Evolutionary conservation across 1,140 invertebrate genomes (phyloP), one percentile per base, ranked within the genome.

Genomic region (Tribolium madens): DNA sequence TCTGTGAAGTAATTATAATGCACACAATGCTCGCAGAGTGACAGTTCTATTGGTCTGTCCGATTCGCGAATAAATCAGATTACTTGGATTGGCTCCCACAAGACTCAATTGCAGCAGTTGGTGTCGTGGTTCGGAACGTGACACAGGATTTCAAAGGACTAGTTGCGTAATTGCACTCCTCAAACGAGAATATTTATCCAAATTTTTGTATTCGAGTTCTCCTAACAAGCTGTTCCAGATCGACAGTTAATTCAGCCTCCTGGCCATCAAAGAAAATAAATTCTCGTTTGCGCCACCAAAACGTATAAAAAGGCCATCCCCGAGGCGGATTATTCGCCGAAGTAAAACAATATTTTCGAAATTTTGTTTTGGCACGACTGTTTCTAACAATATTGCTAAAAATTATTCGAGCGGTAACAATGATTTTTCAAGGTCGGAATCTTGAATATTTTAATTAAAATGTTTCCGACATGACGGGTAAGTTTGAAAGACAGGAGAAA

Each of bases 41-140:
- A 78, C 77, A 78, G 77, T 76, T 78, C 76, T 78, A 78, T 78
- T 78, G 74, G 47, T 42, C 60, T 64, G 64, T 71, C 64, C 77
- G 47, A 76, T 47, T 53, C 64, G 47, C 50, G 50, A 76, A 76
- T 78, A 71, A 78, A 78, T 76, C 77, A 76, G 68, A 76, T 78
- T 78, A 78, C 47, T 36, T 26, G 77, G 71, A 73, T 64, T 64
- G 57, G 21, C 17, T 64, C 57, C 57, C 57, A 31, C 21, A 64
- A 64, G 57, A 64, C 57, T 64, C 57, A 12, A 33, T 64, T 64
- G 57, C 57, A 64, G 14, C 36, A 64, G 57, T 64, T 64, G 57
- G 21, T 64, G 26, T 57, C 52, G 52, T 57, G 52, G 52, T 57
- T 57, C 57, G n/a, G 12, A 33, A 64, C 57, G 57, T 64, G 57